Conservation (phyloP, 2,113 vertebrate species). For the Calonectris borealis region DNA sequence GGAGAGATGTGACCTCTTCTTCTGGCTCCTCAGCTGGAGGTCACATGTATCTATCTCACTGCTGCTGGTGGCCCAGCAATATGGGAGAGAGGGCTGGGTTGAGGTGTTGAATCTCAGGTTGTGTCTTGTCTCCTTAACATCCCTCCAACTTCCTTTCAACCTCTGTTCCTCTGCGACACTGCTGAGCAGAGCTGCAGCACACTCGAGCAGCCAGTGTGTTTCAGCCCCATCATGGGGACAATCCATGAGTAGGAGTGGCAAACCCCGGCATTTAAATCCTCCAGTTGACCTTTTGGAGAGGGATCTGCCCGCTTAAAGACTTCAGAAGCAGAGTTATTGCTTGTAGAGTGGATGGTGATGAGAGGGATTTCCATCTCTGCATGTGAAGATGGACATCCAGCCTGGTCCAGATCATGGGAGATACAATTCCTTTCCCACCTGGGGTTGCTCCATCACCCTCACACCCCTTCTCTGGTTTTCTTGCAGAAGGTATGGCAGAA, state of each 20-base stretch:
- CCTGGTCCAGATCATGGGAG: background rate
- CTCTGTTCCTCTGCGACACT: background rate
- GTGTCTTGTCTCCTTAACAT: background rate
- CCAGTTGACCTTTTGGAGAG: background rate
- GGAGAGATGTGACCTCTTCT: background rate
- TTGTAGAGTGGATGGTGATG: background rate
- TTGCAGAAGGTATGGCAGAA: slow-evolving; percentile 33
- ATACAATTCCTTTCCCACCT: fast-evolving
- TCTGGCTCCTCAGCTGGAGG: background rate
- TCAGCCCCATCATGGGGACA: background rate
- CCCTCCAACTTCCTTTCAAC: background rate
- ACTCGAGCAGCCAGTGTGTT: background rate
- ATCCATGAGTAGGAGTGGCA: background rate
- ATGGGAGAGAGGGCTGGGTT: background rate
- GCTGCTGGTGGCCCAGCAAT: background rate
- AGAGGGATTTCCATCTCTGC: background rate
- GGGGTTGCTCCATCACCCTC: background rate
- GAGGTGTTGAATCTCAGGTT: background rate
- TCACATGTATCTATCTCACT: background rate
- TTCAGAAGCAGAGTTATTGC: background rate
- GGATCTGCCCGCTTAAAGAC: background rate
- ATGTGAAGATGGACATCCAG: background rate
- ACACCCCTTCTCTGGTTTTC: background rate
- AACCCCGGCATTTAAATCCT: background rate
- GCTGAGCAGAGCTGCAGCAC: background rate